Base-by-base conservation (phyloP, 2,888 invertebrate species). In the Crepidodera aurea region DNA sequence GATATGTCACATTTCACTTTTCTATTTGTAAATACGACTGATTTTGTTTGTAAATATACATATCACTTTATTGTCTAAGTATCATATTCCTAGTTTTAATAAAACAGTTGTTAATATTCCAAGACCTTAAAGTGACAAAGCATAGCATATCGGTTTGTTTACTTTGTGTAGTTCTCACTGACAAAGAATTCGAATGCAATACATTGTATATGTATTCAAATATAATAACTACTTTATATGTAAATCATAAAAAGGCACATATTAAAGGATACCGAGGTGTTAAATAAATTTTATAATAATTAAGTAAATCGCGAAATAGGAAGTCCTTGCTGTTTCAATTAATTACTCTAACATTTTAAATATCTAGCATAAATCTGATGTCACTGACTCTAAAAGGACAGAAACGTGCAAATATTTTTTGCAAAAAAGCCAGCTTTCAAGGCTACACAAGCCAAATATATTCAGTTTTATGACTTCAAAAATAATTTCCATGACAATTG, bases 1-100 rank as follows among this genome's bases (percentile, higher is more conserved):
- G 63, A 51, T 46, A 62, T 54, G 55, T 65, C 61, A 60, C 48
- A 60, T 48, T 53, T 57, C 39, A 56, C 44, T 46, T 46, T 48
- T 48, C 40, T 65, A 50, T 53, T 65, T 59, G 48, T 63, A 56
- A 59, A 51, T 54, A 50, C 59, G 59, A 25, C 22, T 51, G 42
- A 50, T n/a, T 7, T 32, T 57, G 57, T 25, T 25, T 57, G 57
- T 50, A 48, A 46, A 56, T 50, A 57, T 22, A 46, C 46, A 25
- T 40, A 39, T 19, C 22, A 19, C 10, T 34, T 37, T 51, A 44
- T 44, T 44, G n/a, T 44, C 2, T 7, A 32, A 3, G 15, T 40
- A 16, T 32, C 12, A 32, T 44, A 22, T 54, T 34, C 12, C 12
- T 44, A 18, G 12, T 55, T 32, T 34, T 42, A 19, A 19, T 32